These are phyloP conservation scores for Channa maculata DNA, from an alignment of 2,113 vertebrate species.

Conservation along the genomic window DNA sequence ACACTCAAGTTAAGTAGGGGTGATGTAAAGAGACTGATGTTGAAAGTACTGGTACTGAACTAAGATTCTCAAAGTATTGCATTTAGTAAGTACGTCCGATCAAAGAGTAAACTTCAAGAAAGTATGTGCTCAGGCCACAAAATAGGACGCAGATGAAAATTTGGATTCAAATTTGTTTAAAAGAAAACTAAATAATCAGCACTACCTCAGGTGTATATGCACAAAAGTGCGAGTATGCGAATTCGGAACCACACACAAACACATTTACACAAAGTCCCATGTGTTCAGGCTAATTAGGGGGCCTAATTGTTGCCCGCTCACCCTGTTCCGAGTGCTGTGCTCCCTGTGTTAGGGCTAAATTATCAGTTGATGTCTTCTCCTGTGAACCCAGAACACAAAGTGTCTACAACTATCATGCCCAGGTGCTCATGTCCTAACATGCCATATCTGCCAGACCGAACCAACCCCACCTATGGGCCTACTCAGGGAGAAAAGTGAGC, in stretches of 20 bases:
- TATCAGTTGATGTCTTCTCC: conserved; percentile 44
- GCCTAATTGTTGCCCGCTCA: conserved; percentile 44
- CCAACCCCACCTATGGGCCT: conserved; percentile 6
- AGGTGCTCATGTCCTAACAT: conserved; percentile 28
- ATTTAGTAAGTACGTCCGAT: conserved; percentile 57
- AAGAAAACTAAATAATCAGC: conserved; percentile 29
- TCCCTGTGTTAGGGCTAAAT: conserved; percentile 32
- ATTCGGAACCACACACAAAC: not conserved
- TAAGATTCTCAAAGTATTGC: conserved; percentile 49
- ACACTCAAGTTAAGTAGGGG: conserved; percentile 70
- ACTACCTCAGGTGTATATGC: conserved; percentile 10
- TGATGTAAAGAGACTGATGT: conserved; percentile 74
- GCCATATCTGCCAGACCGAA: conserved; percentile 5
- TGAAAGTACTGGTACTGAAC: conserved; percentile 74
- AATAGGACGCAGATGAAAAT: conserved; percentile 1
- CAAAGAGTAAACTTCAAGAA: conserved; percentile 49
- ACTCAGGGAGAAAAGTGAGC: conserved; percentile 19
- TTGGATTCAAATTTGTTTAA: conserved; percentile 18
- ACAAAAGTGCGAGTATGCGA: not conserved
- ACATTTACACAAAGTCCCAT: conserved; percentile 10
- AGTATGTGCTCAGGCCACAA: conserved; percentile 30
- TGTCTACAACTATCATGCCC: conserved; percentile 44
- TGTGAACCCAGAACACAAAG: conserved; percentile 35
- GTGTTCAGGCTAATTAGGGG: conserved; percentile 46
- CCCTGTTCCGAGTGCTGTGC: conserved; percentile 21